Percentiles rank a stretch among this genome's conserved stretches.
These are phyloP conservation scores for Canis aureus DNA, from an alignment of 2,113 vertebrate species.

Conservation along the genomic window DNA sequence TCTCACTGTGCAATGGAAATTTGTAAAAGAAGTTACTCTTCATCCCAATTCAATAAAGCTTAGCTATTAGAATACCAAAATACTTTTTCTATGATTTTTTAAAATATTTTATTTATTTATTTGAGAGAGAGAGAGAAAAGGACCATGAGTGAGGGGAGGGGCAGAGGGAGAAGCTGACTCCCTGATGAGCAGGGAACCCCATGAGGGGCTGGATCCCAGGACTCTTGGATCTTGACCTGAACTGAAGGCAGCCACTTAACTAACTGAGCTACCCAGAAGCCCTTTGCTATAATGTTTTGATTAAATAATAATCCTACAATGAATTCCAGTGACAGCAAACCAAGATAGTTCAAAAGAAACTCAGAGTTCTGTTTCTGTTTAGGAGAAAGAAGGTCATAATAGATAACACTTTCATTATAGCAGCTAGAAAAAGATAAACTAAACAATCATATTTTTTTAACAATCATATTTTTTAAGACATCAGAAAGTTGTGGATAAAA, in stretches of 20 bases:
- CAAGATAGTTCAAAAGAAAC: slow-evolving; percentile 6
- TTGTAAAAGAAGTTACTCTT: not conserved
- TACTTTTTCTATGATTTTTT: not conserved
- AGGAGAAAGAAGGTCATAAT: not conserved
- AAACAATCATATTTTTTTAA: slow-evolving; percentile 8
- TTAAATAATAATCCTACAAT: not conserved
- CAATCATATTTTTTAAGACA: not conserved
- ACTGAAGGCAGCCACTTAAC: too few species aligned
- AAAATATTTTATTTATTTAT: too few species aligned
- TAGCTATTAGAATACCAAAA: slow-evolving; percentile 17
- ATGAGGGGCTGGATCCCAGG: too few species aligned
- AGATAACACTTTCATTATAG: slow-evolving; percentile 15
- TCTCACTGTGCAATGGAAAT: not conserved
- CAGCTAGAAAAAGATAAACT: not conserved
- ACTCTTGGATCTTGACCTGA: too few species aligned
- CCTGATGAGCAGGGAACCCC: too few species aligned
- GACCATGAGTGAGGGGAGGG: too few species aligned
- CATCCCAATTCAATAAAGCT: not conserved
- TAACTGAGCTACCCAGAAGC: too few species aligned
- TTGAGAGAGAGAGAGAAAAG: too few species aligned
- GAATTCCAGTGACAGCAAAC: not conserved
- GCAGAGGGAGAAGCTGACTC: too few species aligned
- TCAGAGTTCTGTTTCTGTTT: not conserved
- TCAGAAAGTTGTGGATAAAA: not conserved
- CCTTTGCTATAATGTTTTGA: not conserved